These are phyloP conservation scores for Linurgus olivaceus DNA, from an alignment of 2,797 vertebrate species.

Conservation along the genomic window DNA sequence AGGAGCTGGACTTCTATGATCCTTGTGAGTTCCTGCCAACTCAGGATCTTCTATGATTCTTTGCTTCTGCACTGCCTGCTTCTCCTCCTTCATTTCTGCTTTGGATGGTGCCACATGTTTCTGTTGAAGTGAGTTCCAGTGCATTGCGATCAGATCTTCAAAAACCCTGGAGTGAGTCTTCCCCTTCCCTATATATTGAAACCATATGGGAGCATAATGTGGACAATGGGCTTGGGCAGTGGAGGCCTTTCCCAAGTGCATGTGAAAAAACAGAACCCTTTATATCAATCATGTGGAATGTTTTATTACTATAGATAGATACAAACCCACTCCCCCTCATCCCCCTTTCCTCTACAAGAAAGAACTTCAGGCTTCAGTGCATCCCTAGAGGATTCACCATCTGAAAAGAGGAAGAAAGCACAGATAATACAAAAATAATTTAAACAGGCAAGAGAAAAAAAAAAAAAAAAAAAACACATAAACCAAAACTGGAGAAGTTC, in stretches of 20 bases:
- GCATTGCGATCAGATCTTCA: neutral
- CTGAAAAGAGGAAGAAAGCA: neutral
- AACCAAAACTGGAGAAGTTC: neutral
- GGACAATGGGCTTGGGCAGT: neutral
- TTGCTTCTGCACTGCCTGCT: neutral
- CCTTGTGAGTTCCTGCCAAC: neutral
- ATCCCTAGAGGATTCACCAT: neutral
- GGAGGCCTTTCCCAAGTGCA: neutral
- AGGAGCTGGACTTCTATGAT: fast-evolving
- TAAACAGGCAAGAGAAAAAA: neutral
- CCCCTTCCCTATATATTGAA: neutral
- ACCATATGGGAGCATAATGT: neutral
- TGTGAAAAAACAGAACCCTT: neutral
- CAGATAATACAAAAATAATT: neutral
- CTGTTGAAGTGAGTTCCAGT: neutral
- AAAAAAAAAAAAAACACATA: neutral
- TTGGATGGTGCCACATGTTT: neutral
- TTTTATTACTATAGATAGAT: neutral
- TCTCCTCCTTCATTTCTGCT: neutral
- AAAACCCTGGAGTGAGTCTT: neutral
- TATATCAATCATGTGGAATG: neutral
- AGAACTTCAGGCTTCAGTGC: neutral
- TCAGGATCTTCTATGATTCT: neutral
- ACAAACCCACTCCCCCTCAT: neutral
- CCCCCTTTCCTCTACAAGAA: neutral